Evolutionary conservation across 2,113 vertebrate species (phyloP).

Genomic region (Neotoma lepida): DNA sequence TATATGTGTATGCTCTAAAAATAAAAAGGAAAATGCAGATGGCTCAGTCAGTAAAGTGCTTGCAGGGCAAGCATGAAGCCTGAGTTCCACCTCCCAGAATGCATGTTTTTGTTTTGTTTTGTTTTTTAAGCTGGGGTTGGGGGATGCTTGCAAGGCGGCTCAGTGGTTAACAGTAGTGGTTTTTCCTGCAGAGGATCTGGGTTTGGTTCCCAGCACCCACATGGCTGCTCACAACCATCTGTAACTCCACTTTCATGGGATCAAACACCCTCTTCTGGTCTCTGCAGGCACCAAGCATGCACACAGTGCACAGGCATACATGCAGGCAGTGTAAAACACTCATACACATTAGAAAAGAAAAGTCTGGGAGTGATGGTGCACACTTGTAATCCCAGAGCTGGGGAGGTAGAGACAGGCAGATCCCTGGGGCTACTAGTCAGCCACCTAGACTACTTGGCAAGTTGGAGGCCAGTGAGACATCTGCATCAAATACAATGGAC

Average conservation of each 20-base stretch:
- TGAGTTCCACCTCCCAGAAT: neutral
- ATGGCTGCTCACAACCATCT: neutral
- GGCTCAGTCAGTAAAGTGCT: neutral
- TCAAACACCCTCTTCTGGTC: neutral
- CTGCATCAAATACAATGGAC: neutral
- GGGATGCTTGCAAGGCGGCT: too few relatives aligned
- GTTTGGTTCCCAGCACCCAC: neutral
- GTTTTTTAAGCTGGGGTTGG: neutral
- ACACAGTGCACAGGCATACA: neutral
- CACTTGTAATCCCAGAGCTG: neutral
- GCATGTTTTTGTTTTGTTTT: neutral
- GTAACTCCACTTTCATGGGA: neutral
- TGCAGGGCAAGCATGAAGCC: neutral
- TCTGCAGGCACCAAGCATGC: neutral
- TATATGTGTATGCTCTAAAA: neutral
- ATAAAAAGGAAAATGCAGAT: neutral
- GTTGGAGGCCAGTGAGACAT: neutral
- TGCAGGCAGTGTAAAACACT: neutral
- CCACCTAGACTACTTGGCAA: neutral
- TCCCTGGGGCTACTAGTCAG: neutral
- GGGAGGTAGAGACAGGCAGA: neutral
- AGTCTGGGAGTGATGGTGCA: neutral
- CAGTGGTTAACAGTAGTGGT: neutral
- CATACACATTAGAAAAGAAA: neutral
- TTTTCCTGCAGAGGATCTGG: neutral